phyloP scores from a whole-genome alignment of 2,113 vertebrate species.

The Saccopteryx bilineata region DNA sequence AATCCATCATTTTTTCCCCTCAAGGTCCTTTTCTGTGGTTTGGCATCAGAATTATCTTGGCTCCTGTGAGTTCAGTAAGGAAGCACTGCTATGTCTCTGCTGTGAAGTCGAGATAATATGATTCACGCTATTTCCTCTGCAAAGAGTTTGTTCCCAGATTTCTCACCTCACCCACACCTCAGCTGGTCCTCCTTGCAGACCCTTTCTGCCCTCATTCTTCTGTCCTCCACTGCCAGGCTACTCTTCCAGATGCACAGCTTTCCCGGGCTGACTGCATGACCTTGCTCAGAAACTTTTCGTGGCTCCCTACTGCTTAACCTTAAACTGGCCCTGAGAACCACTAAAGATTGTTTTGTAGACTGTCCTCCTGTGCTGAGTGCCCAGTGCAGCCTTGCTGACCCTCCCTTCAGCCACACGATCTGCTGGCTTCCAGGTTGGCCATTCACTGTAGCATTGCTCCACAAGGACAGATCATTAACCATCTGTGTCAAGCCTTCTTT shows the following conservation, averaged over 20 bases:
- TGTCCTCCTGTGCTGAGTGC: not conserved
- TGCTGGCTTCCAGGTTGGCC: not conserved
- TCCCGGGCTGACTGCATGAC: rapidly evolving
- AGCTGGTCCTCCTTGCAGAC: not conserved
- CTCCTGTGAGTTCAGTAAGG: not conserved
- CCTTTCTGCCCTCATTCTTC: not conserved
- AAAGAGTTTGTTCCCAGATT: not conserved
- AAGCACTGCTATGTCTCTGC: not conserved
- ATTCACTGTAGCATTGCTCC: not conserved
- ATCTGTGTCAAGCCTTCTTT: not conserved
- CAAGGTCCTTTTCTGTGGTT: not conserved
- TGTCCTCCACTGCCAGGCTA: no score
- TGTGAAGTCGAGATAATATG: not conserved
- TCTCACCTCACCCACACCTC: not conserved
- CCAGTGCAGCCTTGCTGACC: not conserved
- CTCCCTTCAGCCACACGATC: not conserved
- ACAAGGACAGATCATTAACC: not conserved
- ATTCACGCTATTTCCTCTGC: not conserved
- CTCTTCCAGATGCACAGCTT: no score
- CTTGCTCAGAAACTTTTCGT: no score
- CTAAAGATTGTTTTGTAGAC: not conserved
- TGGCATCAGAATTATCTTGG: not conserved
- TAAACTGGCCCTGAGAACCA: not conserved
- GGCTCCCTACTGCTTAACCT: not conserved
- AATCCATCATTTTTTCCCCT: not conserved